Base-by-base conservation (phyloP, 2,888 invertebrate species). In the Clepsis dumicolana region DNA sequence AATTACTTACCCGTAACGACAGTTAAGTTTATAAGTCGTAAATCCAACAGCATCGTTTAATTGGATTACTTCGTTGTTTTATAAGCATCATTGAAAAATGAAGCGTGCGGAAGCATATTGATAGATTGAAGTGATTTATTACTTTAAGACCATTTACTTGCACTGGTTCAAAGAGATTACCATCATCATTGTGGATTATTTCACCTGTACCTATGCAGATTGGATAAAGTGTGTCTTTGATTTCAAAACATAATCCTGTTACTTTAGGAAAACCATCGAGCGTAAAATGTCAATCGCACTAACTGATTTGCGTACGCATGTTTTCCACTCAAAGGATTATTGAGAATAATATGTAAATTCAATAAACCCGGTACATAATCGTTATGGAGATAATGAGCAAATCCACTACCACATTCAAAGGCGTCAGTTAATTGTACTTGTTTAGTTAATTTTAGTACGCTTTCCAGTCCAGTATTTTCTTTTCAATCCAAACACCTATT, bases 161-260 rank as follows among this genome's bases (percentile, higher is more conserved):
- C 64, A 69, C 54, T 61, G 63, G 65, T 66, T 67, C 27, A 70
- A 70, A 66, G 48, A 59, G 69, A 72, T 73, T 72, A 71, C 59
- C 60, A 70, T 64, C 18, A 59, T 72, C 64, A 73, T 57, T 56
- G 48, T 52, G 60, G 70, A 71, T 72, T 71, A 69, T 52, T 38
- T 56, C 14, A 21, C 24, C 24, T 50, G 41, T 57, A n/a, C n/a
- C n/a, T n/a, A 54, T 60, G 48, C 54, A 53, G 48, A 60, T 66
- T 41, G 64, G 56, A 60, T 62, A 63, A 69, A 65, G 65, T 41
- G 38, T 48, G 48, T 60, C 65, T 38, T 50, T 27, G 48, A 54
- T 59, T 65, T 44, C 53, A 48, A 41, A 72, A 67, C 65, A 53
- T 72, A 72, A 72, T 72, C 72, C 50, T 54, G 59, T 70, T 70